A percentile compares a stretch with the other conserved stretches of the same genome.
Evolutionary conservation across 2,888 invertebrate genomes (phyloP).

Genomic region (Noctua pronuba): DNA sequence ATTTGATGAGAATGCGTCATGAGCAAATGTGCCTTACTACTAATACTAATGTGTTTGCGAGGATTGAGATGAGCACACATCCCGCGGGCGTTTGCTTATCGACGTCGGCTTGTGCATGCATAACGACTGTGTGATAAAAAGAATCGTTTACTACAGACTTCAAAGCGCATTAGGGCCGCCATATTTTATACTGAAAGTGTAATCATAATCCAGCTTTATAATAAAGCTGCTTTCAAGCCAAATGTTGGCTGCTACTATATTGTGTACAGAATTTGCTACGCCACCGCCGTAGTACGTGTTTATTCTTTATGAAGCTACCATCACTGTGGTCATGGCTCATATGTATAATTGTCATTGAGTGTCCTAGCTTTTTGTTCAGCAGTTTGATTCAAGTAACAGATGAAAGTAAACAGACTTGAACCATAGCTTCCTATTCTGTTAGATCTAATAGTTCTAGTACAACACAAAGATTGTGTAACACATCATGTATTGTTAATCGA

Average conservation of each 20-base stretch:
- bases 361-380: neutral
- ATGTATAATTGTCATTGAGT: too few species aligned
- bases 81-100: slow-evolving; percentile 68
- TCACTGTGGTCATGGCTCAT: neutral
- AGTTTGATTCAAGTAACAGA: slow-evolving; percentile 16
- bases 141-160: slow-evolving; percentile 65
- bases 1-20: slow-evolving; percentile 65
- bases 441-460: slow-evolving; percentile 26
- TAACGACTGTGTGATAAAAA: slow-evolving; percentile 70
- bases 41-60: slow-evolving; percentile 62
- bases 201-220: slow-evolving; percentile 49
- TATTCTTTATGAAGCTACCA: slow-evolving; percentile 8
- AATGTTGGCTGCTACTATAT: slow-evolving; percentile 24
- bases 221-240: slow-evolving; percentile 39
- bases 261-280: slow-evolving; percentile 4
- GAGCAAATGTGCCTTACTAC: slow-evolving; percentile 48
- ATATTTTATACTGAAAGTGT: slow-evolving; percentile 57
- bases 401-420: neutral
- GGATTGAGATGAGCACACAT: slow-evolving; percentile 66
- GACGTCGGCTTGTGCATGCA: slow-evolving; percentile 62
- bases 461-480: slow-evolving; percentile 27
- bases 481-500: slow-evolving; percentile 31
- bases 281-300: neutral
- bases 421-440: slow-evolving; percentile 4
- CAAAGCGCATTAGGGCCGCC: slow-evolving; percentile 64